phyloP scores from a whole-genome alignment of 2,888 invertebrate species.

The Leptopilina myrica region DNA sequence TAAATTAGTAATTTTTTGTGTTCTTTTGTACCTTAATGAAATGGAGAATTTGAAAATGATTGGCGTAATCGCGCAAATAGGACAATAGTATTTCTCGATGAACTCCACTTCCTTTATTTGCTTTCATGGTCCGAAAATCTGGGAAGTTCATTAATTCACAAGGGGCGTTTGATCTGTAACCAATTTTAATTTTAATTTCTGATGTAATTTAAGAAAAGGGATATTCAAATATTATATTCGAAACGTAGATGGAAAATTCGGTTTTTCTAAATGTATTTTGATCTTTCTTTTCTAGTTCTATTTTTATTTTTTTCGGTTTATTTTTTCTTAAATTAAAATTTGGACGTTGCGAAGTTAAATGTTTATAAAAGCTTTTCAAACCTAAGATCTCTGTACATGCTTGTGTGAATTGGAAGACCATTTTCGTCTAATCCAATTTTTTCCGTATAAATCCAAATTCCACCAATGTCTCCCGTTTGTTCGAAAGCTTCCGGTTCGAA shows the following conservation, averaged over 20 bases:
- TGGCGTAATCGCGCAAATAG: slow-evolving; percentile 80
- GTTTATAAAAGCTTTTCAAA: slow-evolving; percentile 67
- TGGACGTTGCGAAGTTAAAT: too few relatives aligned
- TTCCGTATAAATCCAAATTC: slow-evolving; percentile 89
- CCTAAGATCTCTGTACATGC: slow-evolving; percentile 88
- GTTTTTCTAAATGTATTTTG: too few relatives aligned
- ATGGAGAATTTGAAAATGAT: slow-evolving; percentile 80
- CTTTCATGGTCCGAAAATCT: slow-evolving; percentile 81
- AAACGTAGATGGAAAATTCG: too few relatives aligned
- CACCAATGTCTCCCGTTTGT: slow-evolving; percentile 83
- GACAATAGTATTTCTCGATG: slow-evolving; percentile 11
- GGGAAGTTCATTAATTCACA: slow-evolving; percentile 89
- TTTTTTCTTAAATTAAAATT: too few relatives aligned
- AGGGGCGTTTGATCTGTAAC: slow-evolving; percentile 85
- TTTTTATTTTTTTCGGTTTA: too few relatives aligned
- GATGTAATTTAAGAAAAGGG: neutral
- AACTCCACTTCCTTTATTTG: slow-evolving; percentile 61
- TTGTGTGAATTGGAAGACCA: slow-evolving; percentile 85
- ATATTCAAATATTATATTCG: too few relatives aligned
- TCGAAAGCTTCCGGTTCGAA: slow-evolving; percentile 83
- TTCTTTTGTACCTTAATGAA: slow-evolving; percentile 80
- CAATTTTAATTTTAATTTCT: neutral
- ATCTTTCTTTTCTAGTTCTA: too few relatives aligned
- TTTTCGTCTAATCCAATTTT: slow-evolving; percentile 81
- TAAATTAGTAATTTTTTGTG: neutral